Evolutionary conservation across 2,888 invertebrate genomes (phyloP), one percentile per base, ranked within the genome.

Genomic region (Xylota sylvarum): DNA sequence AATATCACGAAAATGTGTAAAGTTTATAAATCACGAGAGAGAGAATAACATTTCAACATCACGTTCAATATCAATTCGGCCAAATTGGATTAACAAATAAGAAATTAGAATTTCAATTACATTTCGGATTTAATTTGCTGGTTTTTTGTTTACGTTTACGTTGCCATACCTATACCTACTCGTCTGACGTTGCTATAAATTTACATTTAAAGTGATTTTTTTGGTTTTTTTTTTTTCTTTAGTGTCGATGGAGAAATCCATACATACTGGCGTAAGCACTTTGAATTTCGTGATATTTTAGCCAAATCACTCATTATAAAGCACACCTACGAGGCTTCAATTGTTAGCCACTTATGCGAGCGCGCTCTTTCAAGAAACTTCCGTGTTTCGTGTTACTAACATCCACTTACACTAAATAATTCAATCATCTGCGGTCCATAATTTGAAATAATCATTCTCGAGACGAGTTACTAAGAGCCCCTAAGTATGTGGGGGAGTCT

Each of bases 31-130:
- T 73, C 73, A 73, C 73, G 73, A 50, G 7, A 37, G 30, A 43
- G n/a, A 5, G 27, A 35, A 50, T 27, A 40, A 17, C 17, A 30
- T 35, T 43, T n/a, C 9, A 64, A 74, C 43, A 32, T 55, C 65
- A 76, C 76, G 76, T 76, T 55, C 40, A 0, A 6, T 23, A 58
- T 19, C 60, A 23, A 30, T 76, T 79, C 78, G 78, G 62, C 74
- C 74, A 19, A 74, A 81, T 81, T 74, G 74, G 74, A 81, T 74
- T 67, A 81, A 52, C 81, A 81, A 81, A 81, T 69, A 46, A 30
- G 5, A 43, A 23, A 56, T 76, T 76, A 43, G 37, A 65, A 76
- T 76, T 74, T 76, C 56, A 56, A 76, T 65, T 65, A 37, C 56
- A 50, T 32, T 40, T 52, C 27, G 19, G 32, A 19, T 10, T 67